Evolutionary conservation across 2,888 invertebrate genomes (phyloP), one percentile per base, ranked within the genome.

Genomic region (Hypomecis punctinalis): DNA sequence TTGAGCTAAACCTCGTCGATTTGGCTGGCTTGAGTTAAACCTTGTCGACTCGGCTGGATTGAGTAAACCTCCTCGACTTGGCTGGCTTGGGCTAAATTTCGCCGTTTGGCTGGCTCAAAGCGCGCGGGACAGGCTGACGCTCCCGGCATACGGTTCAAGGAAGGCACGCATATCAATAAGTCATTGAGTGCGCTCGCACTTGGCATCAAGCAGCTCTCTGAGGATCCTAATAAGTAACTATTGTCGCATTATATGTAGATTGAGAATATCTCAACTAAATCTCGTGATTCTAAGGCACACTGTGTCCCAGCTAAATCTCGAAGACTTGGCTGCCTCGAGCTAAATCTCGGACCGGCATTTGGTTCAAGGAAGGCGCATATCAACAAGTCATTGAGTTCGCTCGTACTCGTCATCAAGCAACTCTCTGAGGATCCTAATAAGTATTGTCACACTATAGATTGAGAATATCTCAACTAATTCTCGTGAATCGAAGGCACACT

Each of bases 281-380:
- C 93, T 98, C n/a, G 98, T 98, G 0, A 98, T 98, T 87, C 89
- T 98, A 68, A 98, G 98, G 0, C 98, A 98, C 0, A 97, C 97
- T 0, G 98, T 97, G 11, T 96, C 97, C 0, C 95, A 96, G 61
- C 88, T 98, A 75, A 97, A 98, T 89, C 93, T 98, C n/a, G 98
- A 98, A 0, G 98, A 98, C 23, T 23, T 23, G 23, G 23, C 23
- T 23, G 23, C 1, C 23, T 23, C 3, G 23, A 23, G 23, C 23
- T 23, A 23, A 23, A 23, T 3, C 23, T 23, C 23, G 23, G 96
- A 97, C 95, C 0, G 97, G 97, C 0, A 93, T 95, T 11, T 91
- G 97, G 5, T 94, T 98, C 57, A 95, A 95, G 68, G 98, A 98
- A 85, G 98, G 98, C 39, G 0, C 95, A 96, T 67, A 98, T 98